phyloP scores from a whole-genome alignment of 2,888 invertebrate species.

The Alitta virens region DNA sequence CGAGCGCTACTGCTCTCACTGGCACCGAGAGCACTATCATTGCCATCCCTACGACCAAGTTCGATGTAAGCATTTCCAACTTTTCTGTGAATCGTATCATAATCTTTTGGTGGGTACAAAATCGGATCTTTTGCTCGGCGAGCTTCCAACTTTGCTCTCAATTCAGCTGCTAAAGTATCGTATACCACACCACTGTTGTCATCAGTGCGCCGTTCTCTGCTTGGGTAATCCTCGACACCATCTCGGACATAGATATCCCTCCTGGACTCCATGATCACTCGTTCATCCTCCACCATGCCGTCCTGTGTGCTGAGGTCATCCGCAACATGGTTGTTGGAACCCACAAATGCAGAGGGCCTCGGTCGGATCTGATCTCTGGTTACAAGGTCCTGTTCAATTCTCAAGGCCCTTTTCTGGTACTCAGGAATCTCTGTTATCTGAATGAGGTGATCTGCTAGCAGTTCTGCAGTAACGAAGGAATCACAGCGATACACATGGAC shows the following conservation, averaged over 20 bases:
- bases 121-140: not conserved
- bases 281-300: not conserved
- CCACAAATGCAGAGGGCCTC: not conserved
- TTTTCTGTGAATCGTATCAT: constrained; percentile 9
- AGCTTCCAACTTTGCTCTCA: constrained; percentile 1
- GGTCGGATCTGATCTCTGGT: constrained; percentile 33
- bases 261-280: not conserved
- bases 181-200: not conserved
- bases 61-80: not conserved
- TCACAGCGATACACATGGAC: constrained; percentile 95
- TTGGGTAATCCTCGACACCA: not conserved
- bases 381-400: constrained; percentile 66
- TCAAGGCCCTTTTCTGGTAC: constrained; percentile 80
- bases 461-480: constrained; percentile 85
- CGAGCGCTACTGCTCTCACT: not conserved
- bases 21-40: not conserved
- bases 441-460: constrained; percentile 81
- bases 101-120: constrained; percentile 16
- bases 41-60: not conserved
- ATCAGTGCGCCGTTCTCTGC: not conserved
- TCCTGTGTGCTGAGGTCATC: not conserved
- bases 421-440: constrained; percentile 77
- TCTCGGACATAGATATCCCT: not conserved
- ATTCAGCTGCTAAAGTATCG: constrained; percentile 8
- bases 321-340: not conserved